phyloP scores from a whole-genome alignment of 2,113 vertebrate species.

The Scortum barcoo region DNA sequence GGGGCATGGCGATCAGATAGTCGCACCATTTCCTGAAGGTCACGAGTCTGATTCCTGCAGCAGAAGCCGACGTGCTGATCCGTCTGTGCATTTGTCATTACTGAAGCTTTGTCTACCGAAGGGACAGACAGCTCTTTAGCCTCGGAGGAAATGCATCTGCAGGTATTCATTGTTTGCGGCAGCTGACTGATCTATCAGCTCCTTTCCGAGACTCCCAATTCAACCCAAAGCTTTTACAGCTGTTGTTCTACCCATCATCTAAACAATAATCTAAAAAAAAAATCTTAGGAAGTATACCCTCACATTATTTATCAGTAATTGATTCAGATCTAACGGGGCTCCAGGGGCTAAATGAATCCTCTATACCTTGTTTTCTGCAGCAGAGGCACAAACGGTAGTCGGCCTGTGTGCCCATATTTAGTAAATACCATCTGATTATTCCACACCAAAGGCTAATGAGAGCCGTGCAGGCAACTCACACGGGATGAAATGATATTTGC shows the following conservation, averaged over 20 bases:
- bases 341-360: slow-evolving; percentile 1
- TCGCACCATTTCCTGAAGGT: slow-evolving; percentile 9
- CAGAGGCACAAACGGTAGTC: slow-evolving; percentile 1
- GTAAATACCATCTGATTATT: slow-evolving; percentile 27
- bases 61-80: background rate
- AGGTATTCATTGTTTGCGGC: background rate
- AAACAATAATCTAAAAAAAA: background rate
- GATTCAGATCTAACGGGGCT: slow-evolving; percentile 6
- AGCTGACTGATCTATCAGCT: background rate
- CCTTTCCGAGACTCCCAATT: background rate
- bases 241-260: background rate
- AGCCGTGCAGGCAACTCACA: background rate
- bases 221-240: background rate
- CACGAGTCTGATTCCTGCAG: slow-evolving; percentile 18
- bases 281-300: background rate
- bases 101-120: background rate
- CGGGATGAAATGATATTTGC: slow-evolving; percentile 23
- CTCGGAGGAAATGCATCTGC: background rate
- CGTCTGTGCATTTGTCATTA: background rate
- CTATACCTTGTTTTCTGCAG: slow-evolving; percentile 6
- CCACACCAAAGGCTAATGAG: slow-evolving; percentile 5
- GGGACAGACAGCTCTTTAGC: background rate
- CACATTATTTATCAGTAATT: slow-evolving; percentile 2
- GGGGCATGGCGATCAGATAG: background rate
- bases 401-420: background rate